Conservation (phyloP, 2,113 vertebrate species). For the Centropus unirufus region DNA sequence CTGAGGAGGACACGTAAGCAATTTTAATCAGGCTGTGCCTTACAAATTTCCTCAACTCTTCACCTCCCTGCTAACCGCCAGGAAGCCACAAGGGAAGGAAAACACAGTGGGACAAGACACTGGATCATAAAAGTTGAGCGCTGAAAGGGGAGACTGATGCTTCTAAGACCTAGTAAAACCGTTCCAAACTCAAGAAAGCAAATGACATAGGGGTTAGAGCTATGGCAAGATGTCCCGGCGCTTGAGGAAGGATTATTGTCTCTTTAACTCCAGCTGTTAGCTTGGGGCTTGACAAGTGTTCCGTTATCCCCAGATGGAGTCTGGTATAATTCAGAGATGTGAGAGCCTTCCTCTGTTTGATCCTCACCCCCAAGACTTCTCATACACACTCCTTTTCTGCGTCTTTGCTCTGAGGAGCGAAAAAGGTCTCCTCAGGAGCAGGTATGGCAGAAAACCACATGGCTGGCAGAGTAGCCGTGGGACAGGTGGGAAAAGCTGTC, state of each 20-base stretch:
- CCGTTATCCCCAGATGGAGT: neutral
- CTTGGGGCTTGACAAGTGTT: neutral
- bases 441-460: neutral
- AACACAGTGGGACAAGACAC: neutral
- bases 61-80: neutral
- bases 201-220: neutral
- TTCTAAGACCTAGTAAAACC: neutral
- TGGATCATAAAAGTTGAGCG: neutral
- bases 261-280: neutral
- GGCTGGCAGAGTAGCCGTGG: neutral
- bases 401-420: neutral
- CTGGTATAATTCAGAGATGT: neutral
- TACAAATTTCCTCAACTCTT: neutral
- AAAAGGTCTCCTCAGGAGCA: neutral
- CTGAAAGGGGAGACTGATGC: neutral
- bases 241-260: neutral
- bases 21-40: neutral
- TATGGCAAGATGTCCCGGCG: neutral
- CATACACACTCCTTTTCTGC: rapidly evolving
- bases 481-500: neutral
- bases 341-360: neutral
- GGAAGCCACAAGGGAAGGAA: rapidly evolving
- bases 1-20: conserved; percentile 59
- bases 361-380: neutral
- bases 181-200: neutral